These are phyloP conservation scores for Numenius phaeopus DNA, from an alignment of 2,797 vertebrate genomes.

Conservation along the genomic window DNA sequence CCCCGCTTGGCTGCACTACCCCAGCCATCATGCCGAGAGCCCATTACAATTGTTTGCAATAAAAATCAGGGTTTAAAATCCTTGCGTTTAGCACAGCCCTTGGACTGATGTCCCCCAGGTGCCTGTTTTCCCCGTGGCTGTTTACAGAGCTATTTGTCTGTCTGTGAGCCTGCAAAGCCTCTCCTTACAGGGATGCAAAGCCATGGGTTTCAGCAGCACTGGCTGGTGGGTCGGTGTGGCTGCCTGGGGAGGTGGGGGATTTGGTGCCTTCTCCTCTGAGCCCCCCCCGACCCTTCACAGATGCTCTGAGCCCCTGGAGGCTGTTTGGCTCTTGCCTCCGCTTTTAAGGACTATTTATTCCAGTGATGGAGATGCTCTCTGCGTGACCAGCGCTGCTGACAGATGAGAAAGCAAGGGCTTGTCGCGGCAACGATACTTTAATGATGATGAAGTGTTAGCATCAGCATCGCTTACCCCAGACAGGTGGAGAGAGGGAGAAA, in stretches of 20 bases:
- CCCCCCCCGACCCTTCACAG: not conserved
- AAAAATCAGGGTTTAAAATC: not conserved
- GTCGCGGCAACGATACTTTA: not conserved
- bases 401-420: not conserved
- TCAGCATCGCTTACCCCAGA: not conserved
- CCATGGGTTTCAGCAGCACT: fast-evolving
- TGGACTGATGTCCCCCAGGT: not conserved
- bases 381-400: not conserved
- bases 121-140: not conserved
- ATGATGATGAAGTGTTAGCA: not conserved
- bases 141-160: not conserved
- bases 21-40: fast-evolving
- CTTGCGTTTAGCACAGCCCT: not conserved
- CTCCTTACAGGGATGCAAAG: not conserved
- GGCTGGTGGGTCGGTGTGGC: not conserved
- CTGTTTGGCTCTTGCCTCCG: not conserved
- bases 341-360: not conserved
- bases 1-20: fast-evolving
- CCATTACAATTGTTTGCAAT: fast-evolving
- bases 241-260: not conserved
- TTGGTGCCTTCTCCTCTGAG: not conserved
- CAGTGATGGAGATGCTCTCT: not conserved
- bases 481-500: not conserved
- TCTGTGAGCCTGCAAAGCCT: not conserved
- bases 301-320: fast-evolving